phyloP scores from a whole-genome alignment of 2,797 vertebrate species.

The Urocyon cinereoargenteus region DNA sequence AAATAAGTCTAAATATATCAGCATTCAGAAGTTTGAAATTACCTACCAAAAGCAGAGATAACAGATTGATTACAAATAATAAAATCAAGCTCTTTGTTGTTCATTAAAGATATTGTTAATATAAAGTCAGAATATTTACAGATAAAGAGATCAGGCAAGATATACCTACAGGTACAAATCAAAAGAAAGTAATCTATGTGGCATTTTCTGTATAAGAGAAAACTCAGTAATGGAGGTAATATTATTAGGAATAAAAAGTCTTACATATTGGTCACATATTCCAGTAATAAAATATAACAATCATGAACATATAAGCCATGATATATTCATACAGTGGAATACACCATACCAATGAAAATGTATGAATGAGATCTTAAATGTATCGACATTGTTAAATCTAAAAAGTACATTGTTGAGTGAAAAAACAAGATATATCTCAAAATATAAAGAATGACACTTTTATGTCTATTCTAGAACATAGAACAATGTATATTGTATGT shows the following conservation, averaged over 20 bases:
- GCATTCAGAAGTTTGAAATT: slow-evolving; percentile 57
- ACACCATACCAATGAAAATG: slow-evolving; percentile 33
- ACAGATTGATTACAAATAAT: slow-evolving; percentile 5
- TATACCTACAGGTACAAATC: slow-evolving; percentile 9
- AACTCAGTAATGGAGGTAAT: background rate
- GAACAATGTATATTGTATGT: background rate
- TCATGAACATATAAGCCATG: background rate
- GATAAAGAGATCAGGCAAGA: background rate
- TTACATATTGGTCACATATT: slow-evolving; percentile 3
- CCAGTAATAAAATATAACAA: background rate
- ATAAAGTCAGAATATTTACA: slow-evolving; percentile 42
- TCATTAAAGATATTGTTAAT: slow-evolving; percentile 10
- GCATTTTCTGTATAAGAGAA: background rate
- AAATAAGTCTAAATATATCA: slow-evolving; percentile 49
- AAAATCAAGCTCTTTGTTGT: slow-evolving; percentile 41
- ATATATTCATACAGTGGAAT: background rate
- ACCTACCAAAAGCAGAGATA: slow-evolving; percentile 26
- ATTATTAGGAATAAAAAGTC: slow-evolving; percentile 34
- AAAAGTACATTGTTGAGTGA: slow-evolving; percentile 39
- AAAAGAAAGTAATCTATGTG: background rate
- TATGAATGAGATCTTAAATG: slow-evolving; percentile 6
- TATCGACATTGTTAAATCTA: background rate
- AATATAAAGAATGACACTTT: slow-evolving; percentile 52
- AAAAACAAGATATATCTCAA: slow-evolving; percentile 20
- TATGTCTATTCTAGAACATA: slow-evolving; percentile 7